Conservation (phyloP, 2,113 vertebrate species). For the Myiopsitta monachus region DNA sequence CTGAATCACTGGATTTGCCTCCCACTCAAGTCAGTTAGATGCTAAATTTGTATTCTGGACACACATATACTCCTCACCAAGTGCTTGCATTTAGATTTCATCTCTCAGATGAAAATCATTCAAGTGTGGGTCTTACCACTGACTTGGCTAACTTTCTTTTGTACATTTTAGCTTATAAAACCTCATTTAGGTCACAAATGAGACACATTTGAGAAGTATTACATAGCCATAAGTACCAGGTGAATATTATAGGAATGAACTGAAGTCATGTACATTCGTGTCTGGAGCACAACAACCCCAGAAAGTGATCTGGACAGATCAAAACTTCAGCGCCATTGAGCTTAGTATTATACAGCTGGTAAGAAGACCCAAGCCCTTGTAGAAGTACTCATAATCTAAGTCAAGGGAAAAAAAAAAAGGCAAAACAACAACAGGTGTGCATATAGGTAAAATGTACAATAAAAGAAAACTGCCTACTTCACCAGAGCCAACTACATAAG, state of each 20-base stretch:
- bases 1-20: neutral
- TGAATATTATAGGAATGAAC: neutral
- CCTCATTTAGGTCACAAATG: neutral
- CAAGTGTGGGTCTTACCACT: neutral
- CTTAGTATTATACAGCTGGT: neutral
- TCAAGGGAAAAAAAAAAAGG: neutral
- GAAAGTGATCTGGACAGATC: neutral
- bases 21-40: neutral
- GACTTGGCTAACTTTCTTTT: neutral
- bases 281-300: neutral
- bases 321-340: neutral
- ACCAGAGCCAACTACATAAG: neutral
- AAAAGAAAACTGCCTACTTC: neutral
- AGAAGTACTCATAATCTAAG: neutral
- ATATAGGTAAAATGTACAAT: neutral
- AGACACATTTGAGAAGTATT: neutral
- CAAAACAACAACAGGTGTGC: neutral
- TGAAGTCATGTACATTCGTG: neutral
- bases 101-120: neutral
- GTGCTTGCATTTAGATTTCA: neutral
- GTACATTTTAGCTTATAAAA: neutral
- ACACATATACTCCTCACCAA: neutral
- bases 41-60: neutral
- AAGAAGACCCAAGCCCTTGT: neutral
- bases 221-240: neutral